Base-by-base conservation (phyloP, 2,888 invertebrate genomes). In the Choreutis nemorana region DNA sequence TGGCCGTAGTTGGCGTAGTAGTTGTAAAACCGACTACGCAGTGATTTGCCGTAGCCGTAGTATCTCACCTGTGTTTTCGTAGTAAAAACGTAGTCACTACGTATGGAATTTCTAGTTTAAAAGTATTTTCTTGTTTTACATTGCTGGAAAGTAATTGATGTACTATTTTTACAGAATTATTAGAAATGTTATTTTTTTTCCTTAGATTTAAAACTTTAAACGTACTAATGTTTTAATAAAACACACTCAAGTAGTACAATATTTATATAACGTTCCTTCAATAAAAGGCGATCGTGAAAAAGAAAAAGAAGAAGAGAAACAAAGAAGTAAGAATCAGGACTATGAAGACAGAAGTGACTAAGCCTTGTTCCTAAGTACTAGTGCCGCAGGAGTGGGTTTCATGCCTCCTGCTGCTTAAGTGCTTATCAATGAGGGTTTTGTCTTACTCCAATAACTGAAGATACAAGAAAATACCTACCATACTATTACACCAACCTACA, bases 311-410 rank as follows among this genome's bases (percentile, higher is more conserved):
- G 22, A 28, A 22, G 31, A 40, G 44, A 37, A 32, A 38, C 14
- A 26, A 31, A 34, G 32, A 35, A 39, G 30, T 37, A 15, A 31
- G 30, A 34, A 33, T 26, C 6, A 33, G 53, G n/a, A n/a, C n/a
- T n/a, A n/a, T n/a, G n/a, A n/a, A n/a, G n/a, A n/a, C n/a, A n/a
- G n/a, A n/a, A n/a, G n/a, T n/a, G n/a, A 57, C 72, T 78, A 72
- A 71, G 83, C 82, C 86, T 85, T 89, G 88, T 90, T 90, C 83
- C 89, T 90, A 90, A 90, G 90, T 90, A 90, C 90, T 90, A 89
- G 90, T 90, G 90, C 90, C 90, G 89, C 90, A 90, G 90, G 90
- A 90, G 89, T 87, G 84, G 82, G 81, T 81, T 77, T 67, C 57
- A 54, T 55, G 58, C 68, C 89, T 89, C 90, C 90, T 90, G 90